A percentile compares a stretch with the other conserved stretches of the same genome.
Conservation (phyloP, 2,888 invertebrate species). For the Mythimna ferrago region DNA sequence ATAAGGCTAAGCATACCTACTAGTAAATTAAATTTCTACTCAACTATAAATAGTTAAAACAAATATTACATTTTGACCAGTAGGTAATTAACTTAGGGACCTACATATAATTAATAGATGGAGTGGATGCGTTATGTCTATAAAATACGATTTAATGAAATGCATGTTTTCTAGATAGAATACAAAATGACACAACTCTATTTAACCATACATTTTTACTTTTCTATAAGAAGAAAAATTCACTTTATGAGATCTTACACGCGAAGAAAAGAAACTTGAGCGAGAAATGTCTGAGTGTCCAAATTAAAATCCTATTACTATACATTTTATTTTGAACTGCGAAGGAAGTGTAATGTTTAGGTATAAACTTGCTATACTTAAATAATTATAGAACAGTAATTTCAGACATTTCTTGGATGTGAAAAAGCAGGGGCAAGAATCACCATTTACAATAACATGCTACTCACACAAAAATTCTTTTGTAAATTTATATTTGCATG, state of each 20-base stretch:
- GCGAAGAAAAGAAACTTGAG: neutral
- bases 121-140: neutral
- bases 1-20: slow-evolving; percentile 8
- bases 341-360: neutral
- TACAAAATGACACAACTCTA: slow-evolving; percentile 8
- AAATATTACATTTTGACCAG: neutral
- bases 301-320: neutral
- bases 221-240: neutral
- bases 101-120: neutral
- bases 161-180: slow-evolving; percentile 37
- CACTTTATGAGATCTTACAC: neutral
- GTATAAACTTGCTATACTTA: neutral
- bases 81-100: neutral
- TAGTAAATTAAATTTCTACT: neutral
- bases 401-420: slow-evolving; percentile 31
- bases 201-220: neutral
- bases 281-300: slow-evolving; percentile 15
- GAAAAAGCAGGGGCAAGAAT: slow-evolving; percentile 25
- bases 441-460: slow-evolving; percentile 19
- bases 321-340: neutral
- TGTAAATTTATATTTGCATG: slow-evolving; percentile 58
- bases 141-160: slow-evolving; percentile 7
- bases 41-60: neutral
- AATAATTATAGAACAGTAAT: slow-evolving; percentile 7
- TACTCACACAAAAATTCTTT: slow-evolving; percentile 6